Evolutionary conservation across 2,113 vertebrate species (phyloP).

Genomic region (Candoia aspera): DNA sequence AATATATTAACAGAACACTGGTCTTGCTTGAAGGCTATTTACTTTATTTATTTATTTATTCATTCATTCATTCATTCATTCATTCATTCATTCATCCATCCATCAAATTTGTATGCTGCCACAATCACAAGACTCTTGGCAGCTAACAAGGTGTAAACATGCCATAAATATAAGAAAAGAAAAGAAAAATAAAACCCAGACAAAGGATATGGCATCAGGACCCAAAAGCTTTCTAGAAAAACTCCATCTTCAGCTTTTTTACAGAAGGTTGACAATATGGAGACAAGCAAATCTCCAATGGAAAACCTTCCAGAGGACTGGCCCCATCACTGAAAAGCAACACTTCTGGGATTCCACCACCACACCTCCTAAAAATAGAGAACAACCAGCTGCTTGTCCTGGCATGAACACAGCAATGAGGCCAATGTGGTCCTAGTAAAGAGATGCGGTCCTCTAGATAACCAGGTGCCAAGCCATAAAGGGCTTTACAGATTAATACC

Average conservation of each 20-base stretch:
- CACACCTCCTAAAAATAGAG: background rate
- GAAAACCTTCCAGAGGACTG: background rate
- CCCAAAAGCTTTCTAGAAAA: background rate
- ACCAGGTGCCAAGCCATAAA: background rate
- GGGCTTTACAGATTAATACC: background rate
- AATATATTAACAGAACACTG: no score
- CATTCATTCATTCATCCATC: background rate
- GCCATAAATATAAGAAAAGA: background rate
- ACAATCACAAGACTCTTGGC: background rate
- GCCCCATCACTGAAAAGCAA: background rate
- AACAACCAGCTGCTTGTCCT: background rate
- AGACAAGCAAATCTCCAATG: background rate
- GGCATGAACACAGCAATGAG: background rate
- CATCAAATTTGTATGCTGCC: background rate
- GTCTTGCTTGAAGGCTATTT: background rate
- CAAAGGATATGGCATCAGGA: background rate
- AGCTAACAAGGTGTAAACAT: background rate
- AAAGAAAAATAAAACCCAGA: background rate
- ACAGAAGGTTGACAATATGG: background rate
- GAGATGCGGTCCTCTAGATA: background rate
- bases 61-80: no score
- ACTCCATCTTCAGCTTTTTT: background rate
- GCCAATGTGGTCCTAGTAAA: background rate
- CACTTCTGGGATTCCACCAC: background rate
- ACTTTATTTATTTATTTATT: background rate